Conservation (phyloP, 2,888 invertebrate species). For the Cosmia pyralina region DNA sequence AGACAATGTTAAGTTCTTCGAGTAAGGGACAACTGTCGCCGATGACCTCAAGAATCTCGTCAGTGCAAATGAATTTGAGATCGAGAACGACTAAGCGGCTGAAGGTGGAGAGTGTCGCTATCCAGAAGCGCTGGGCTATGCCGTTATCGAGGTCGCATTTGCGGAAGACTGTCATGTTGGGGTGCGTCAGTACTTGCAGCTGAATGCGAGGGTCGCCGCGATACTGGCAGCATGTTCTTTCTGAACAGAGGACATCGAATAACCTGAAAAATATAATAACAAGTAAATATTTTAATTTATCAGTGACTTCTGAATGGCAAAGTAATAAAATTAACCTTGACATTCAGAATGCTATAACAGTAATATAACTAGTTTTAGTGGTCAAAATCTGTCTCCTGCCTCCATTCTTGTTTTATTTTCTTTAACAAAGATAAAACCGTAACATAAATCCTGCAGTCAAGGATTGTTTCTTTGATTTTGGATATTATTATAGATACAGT, state of each 20-base stretch:
- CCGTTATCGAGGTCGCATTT: conserved; percentile 87
- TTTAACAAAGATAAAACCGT: too few relatives aligned
- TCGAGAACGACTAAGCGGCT: conserved; percentile 83
- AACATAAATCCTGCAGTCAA: too few relatives aligned
- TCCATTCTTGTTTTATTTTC: background rate
- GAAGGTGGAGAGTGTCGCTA: conserved; percentile 80
- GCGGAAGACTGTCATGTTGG: conserved; percentile 85
- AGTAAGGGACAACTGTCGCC: conserved; percentile 81
- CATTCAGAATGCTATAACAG: background rate
- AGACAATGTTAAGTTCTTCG: conserved; percentile 87
- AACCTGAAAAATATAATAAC: conserved; percentile 81
- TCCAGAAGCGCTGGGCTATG: conserved; percentile 85
- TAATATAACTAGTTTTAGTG: conserved; percentile 2
- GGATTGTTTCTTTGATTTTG: too few relatives aligned
- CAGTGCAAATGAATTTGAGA: conserved; percentile 88
- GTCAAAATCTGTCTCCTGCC: conserved; percentile 27
- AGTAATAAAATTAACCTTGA: background rate
- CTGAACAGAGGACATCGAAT: conserved; percentile 88
- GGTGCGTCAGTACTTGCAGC: conserved; percentile 84
- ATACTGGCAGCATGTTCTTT: conserved; percentile 84
- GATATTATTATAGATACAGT: too few relatives aligned
- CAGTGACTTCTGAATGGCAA: conserved; percentile 17
- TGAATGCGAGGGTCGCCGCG: conserved; percentile 85
- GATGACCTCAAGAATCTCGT: conserved; percentile 86
- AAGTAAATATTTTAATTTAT: conserved; percentile 45